A percentile compares a stretch with the other conserved stretches of the same genome.
phyloP scores from a whole-genome alignment of 2,797 vertebrate species.

The Phataginus tricuspis region DNA sequence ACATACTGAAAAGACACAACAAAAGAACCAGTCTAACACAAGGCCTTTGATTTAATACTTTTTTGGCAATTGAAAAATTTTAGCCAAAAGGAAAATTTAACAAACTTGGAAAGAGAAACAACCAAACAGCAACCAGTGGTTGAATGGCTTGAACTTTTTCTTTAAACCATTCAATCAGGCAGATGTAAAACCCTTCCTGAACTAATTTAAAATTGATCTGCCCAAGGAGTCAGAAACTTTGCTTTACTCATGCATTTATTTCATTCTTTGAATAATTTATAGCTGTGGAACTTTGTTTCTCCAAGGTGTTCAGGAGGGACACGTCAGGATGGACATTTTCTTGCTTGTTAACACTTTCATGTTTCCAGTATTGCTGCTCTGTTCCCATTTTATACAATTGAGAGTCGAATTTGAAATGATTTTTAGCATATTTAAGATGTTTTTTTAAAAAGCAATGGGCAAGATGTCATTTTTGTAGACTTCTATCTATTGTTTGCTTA shows the following conservation, averaged over 20 bases:
- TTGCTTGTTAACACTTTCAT: neutral
- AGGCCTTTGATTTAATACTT: neutral
- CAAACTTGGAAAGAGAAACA: neutral
- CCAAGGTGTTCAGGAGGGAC: neutral
- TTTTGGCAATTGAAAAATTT: neutral
- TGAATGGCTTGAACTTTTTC: neutral
- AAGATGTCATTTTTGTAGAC: neutral
- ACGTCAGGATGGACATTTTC: neutral
- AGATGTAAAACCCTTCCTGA: neutral
- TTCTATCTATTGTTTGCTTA: neutral
- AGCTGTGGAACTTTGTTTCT: constrained; percentile 5
- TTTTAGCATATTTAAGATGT: neutral
- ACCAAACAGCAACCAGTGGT: neutral
- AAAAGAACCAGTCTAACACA: neutral
- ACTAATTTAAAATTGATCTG: constrained; percentile 42
- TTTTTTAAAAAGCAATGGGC: neutral
- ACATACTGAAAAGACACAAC: neutral
- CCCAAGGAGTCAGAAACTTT: constrained; percentile 26
- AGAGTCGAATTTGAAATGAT: neutral
- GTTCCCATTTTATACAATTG: neutral
- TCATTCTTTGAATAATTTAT: constrained; percentile 37
- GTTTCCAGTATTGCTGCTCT: neutral
- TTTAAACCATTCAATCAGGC: neutral
- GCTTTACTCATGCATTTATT: constrained; percentile 27
- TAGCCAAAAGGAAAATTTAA: neutral